Evolutionary conservation across 2,797 vertebrate genomes (phyloP).

Genomic region (Eleutherodactylus coqui): DNA sequence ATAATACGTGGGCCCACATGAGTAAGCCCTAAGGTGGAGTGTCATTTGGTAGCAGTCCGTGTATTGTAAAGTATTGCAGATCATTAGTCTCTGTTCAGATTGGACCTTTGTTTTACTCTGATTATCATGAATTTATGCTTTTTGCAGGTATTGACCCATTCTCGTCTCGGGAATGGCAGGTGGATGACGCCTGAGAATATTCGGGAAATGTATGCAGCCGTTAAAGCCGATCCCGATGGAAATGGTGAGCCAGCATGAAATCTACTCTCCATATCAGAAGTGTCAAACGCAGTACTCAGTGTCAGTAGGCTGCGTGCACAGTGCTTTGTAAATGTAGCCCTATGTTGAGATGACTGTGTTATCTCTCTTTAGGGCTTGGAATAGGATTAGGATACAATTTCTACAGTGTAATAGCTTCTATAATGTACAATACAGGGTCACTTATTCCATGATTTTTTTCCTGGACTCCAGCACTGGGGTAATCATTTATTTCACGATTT

Average conservation of each 20-base stretch:
- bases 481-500: background rate
- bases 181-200: conserved; percentile 97
- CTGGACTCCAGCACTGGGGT: background rate
- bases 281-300: background rate
- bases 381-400: conserved; percentile 28
- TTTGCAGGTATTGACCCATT: conserved; percentile 93
- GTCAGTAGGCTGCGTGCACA: background rate
- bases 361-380: background rate
- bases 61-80: background rate
- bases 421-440: background rate
- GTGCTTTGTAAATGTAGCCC: background rate
- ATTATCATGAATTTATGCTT: background rate
- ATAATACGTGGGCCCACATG: too few relatives aligned
- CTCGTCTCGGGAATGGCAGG: conserved; percentile 91
- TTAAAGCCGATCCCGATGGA: conserved; percentile 91
- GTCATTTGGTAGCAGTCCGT: too few relatives aligned
- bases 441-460: background rate
- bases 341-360: background rate
- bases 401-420: conserved; percentile 12
- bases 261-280: background rate
- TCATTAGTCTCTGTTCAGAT: too few relatives aligned
- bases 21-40: too few relatives aligned
- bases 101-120: too few relatives aligned
- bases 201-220: conserved; percentile 90
- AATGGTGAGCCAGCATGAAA: conserved; percentile 82